These are phyloP conservation scores for Octomys mimax DNA, from an alignment of 2,797 vertebrate genomes.

Conservation along the genomic window DNA sequence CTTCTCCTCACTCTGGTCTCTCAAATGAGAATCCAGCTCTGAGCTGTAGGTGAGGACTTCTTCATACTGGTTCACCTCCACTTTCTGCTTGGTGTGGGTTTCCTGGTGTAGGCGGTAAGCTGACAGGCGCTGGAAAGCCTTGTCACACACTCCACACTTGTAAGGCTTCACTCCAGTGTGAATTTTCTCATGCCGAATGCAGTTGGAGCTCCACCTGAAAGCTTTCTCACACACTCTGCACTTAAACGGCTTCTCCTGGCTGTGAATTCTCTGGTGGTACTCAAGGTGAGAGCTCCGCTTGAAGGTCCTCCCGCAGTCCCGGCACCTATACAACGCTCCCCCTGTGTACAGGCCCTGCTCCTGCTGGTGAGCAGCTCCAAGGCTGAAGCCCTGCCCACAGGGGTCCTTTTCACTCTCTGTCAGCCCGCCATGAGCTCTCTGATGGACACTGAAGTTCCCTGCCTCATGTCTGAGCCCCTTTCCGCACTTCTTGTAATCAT, in stretches of 20 bases:
- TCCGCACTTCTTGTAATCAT: constrained; percentile 29
- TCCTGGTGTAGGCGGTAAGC: constrained; percentile 73
- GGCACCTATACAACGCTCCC: neutral
- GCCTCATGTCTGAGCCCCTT: constrained; percentile 38
- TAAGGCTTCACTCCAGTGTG: constrained; percentile 79
- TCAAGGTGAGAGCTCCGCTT: constrained; percentile 39
- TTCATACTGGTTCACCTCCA: neutral
- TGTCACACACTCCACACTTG: constrained; percentile 73
- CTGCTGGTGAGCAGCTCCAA: neutral
- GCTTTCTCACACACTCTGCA: constrained; percentile 81
- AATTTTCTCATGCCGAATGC: constrained; percentile 77
- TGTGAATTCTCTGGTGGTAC: constrained; percentile 61
- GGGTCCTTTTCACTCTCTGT: neutral
- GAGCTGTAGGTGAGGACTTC: neutral
- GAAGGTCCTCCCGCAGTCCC: constrained; percentile 71
- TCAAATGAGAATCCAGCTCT: neutral
- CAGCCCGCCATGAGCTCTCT: neutral
- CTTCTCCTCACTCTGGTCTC: constrained; percentile 27
- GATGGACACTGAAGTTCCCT: neutral
- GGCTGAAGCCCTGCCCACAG: neutral
- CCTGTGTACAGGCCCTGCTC: neutral
- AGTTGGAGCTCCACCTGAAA: constrained; percentile 81
- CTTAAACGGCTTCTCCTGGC: constrained; percentile 70
- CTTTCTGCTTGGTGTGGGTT: constrained; percentile 38
- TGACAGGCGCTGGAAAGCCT: constrained; percentile 72